A percentile compares a stretch with the other conserved stretches of the same genome.
These are phyloP conservation scores for Pachyrhynchus sulphureomaculatus DNA, from an alignment of 1,140 invertebrate species.

Conservation along the genomic window DNA sequence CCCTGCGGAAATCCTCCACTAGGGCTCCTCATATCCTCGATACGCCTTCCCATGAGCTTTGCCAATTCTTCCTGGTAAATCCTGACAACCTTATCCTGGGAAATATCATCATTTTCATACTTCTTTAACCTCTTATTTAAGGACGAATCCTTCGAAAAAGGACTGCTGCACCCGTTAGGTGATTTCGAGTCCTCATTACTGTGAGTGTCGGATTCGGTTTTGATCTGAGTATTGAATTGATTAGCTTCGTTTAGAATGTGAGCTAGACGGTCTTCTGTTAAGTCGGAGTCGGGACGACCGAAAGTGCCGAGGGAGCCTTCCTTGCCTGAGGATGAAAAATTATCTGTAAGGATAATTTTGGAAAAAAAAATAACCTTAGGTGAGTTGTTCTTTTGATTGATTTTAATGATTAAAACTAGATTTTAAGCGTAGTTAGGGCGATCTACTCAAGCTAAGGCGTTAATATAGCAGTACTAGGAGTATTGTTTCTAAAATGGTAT, in stretches of 20 bases:
- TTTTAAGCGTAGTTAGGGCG: not conserved
- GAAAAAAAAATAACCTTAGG: constrained; percentile 24
- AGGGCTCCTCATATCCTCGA: constrained; percentile 69
- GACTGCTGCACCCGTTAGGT: constrained; percentile 72
- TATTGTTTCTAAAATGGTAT: too few relatives aligned
- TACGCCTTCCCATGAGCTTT: constrained; percentile 82
- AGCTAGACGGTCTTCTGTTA: constrained; percentile 89
- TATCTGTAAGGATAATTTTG: constrained; percentile 46
- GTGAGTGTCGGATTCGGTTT: constrained; percentile 64
- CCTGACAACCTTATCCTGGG: constrained; percentile 94
- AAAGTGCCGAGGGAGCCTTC: constrained; percentile 74
- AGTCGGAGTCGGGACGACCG: constrained; percentile 75
- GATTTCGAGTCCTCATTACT: constrained; percentile 82
- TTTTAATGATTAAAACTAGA: not conserved
- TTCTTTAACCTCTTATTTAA: constrained; percentile 77
- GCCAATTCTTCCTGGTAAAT: constrained; percentile 96
- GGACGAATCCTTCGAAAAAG: constrained; percentile 70
- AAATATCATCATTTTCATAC: constrained; percentile 91
- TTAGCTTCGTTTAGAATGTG: constrained; percentile 92
- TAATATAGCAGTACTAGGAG: too few relatives aligned
- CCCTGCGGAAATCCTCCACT: constrained; percentile 67
- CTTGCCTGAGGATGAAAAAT: constrained; percentile 69
- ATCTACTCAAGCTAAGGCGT: not conserved
- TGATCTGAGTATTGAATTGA: constrained; percentile 58
- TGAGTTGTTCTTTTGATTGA: not conserved